Evolutionary conservation across 2,113 vertebrate genomes (phyloP), one percentile per base, ranked within the genome.

Genomic region (human): DNA sequence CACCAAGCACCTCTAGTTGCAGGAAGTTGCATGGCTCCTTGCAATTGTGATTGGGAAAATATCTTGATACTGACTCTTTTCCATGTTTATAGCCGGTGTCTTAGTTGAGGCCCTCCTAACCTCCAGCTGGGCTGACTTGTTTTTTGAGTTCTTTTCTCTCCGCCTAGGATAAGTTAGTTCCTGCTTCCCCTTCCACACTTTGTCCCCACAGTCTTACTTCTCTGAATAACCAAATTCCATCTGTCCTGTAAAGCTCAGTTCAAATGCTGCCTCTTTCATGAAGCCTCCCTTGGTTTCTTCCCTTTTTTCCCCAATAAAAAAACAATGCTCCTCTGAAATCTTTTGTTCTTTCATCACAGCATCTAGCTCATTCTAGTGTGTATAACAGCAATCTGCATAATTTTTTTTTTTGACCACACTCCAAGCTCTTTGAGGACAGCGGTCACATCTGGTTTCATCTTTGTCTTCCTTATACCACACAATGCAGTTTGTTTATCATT

Each of bases 391-490:
- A 22, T 78, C 59, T 27, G 22, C 17, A 25, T 38, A 32, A 23
- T 25, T 70, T 94, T 80, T 30, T 57, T 35, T 87, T 97, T 40
- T 68, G n/a, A 78, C 14, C 18, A 45, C 2, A 13, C n/a, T 18
- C 68, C 30, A 79, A 85, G 45, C 22, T 68, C 45, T 81, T 84
- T 66, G 76, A 88, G 83, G 45, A 78, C 32, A 82, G 50, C 10
- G 38, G 32, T 66, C 76, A 92, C 50, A 23, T 84, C 76, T 50
- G 55, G 48, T 79, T 95, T 95, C 50, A 79, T 89, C 72, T 93
- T 90, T 89, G 40, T 70, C 45, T 89, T n/a, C 38, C 5, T 96
- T 85, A n/a, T 17, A 84, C 8, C 55, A 93, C 18, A 75, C 17
- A 70, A n/a, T 55, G 64, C 61, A 76, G 25, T 83, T 85, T 80